Base-by-base conservation (phyloP, 2,113 vertebrate species). In the Rhinichthys klamathensis region DNA sequence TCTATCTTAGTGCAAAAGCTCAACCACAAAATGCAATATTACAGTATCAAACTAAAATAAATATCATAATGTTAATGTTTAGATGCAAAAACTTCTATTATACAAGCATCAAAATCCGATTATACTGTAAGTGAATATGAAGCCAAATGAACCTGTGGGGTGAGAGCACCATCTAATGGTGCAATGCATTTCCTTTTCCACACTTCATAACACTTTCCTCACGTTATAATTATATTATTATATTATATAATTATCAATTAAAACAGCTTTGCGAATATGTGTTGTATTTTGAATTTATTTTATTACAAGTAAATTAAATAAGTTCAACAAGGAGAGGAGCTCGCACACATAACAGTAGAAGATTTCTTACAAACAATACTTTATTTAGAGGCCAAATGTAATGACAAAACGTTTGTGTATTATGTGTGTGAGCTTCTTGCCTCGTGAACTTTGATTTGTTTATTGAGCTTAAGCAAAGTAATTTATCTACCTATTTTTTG, bases 111-210 rank as follows among this genome's bases (percentile, higher is more conserved):
- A 21, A 18, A 3, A 30, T 11, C 46, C 32, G 11, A 51, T 63
- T 30, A 0, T 10, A 80, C 30, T 65, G 44, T 84, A 32, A 78
- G 12, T 35, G 30, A 58, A 77, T 13, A 23, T 32, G 49, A 58
- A 6, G n/a, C 13, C 13, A 63, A 9, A 30, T 30, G 13, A 27
- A 21, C 27, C 32, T 63, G 35, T 63, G 58, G 38, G 6, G 58
- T 27, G 5, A 88, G 51, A 67, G 30, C 80, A 1, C 87, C 87
- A 85, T 88, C 87, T 85, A 77, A 80, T 83, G 87, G 80, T 82
- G 25, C 11, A 38, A 79, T 1, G 41, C 1, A 18, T 46, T 12
- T 21, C 7, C 21, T 38, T 41, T 41, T 30, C 25, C 46, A 32
- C 18, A 54, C 16, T 32, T 38, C 32, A 32, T 10, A 76, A 49